Percentiles rank a stretch among this genome's conserved stretches.
phyloP scores from a whole-genome alignment of 2,797 vertebrate species.

The Microchirus variegatus region DNA sequence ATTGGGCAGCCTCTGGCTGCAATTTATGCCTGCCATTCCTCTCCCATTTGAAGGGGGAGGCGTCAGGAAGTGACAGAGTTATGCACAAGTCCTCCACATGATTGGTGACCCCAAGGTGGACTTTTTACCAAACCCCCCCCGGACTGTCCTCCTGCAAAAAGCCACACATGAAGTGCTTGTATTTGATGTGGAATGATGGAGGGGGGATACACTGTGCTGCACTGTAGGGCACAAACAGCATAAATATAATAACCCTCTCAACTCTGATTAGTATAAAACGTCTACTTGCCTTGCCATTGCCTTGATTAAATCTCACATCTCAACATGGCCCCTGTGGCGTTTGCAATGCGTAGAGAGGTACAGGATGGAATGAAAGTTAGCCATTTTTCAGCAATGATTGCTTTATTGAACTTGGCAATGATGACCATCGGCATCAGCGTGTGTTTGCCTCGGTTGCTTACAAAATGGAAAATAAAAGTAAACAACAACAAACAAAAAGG shows the following conservation, averaged over 20 bases:
- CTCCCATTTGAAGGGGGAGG: conserved; percentile 75
- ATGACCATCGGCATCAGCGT: conserved; percentile 49
- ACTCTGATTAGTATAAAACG: conserved; percentile 71
- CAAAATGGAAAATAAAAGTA: conserved; percentile 28
- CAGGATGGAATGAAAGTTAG: conserved; percentile 63
- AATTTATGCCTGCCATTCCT: conserved; percentile 78
- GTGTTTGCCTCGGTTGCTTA: conserved; percentile 25
- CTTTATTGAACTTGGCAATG: conserved; percentile 70
- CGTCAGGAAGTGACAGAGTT: conserved; percentile 79
- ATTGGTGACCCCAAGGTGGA: conserved; percentile 74
- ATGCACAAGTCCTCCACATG: conserved; percentile 71
- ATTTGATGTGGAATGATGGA: conserved; percentile 47
- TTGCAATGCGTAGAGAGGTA: conserved; percentile 40
- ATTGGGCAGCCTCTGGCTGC: conserved; percentile 68
- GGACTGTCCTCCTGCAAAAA: conserved; percentile 3
- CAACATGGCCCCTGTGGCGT: conserved; percentile 56
- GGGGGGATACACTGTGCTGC: conserved; percentile 23
- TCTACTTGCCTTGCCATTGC: conserved; percentile 60
- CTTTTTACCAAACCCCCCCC: conserved; percentile 53
- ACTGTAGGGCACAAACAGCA: conserved; percentile 30
- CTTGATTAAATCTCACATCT: conserved; percentile 78
- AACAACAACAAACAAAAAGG: conserved; percentile 11
- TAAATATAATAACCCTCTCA: conserved; percentile 66
- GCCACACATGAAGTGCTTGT: conserved; percentile 30
- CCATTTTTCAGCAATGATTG: conserved; percentile 71